These are phyloP conservation scores for Pandemis heparana DNA, from an alignment of 2,888 invertebrate species.

Conservation along the genomic window DNA sequence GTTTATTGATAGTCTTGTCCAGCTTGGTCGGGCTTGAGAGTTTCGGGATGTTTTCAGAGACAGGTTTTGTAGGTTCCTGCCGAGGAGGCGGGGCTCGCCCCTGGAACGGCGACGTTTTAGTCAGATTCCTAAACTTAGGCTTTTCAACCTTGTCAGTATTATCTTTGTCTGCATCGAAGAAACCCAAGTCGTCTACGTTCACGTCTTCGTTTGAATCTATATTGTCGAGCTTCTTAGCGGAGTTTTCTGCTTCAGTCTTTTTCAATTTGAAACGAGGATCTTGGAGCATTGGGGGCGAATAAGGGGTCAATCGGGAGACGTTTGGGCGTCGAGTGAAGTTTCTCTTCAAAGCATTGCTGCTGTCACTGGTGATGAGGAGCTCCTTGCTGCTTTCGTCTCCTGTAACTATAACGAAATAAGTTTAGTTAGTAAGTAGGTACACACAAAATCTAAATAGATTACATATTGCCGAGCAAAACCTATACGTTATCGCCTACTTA, in stretches of 20 bases:
- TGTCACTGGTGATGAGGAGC: constrained; percentile 86
- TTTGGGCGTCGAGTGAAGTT: constrained; percentile 74
- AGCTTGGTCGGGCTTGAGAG: constrained; percentile 50
- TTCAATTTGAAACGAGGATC: constrained; percentile 44
- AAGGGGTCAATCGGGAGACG: constrained; percentile 68
- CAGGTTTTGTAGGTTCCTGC: neutral
- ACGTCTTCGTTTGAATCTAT: constrained; percentile 58
- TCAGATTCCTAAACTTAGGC: constrained; percentile 9
- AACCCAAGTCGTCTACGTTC: constrained; percentile 62
- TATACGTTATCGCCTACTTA: no score
- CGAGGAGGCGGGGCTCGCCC: constrained; percentile 27
- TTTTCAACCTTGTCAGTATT: constrained; percentile 18
- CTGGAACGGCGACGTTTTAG: constrained; percentile 2
- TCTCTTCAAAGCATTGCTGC: constrained; percentile 66
- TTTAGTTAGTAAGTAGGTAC: neutral
- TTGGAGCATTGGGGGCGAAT: constrained; percentile 55
- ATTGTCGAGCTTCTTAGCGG: constrained; percentile 12
- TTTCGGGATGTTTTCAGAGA: constrained; percentile 23
- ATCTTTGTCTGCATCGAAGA: constrained; percentile 62
- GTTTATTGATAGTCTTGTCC: constrained; percentile 63
- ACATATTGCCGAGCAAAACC: no score
- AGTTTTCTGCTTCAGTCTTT: constrained; percentile 12
- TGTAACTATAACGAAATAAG: constrained; percentile 50
- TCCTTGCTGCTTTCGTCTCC: constrained; percentile 87
- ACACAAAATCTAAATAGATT: neutral